Evolutionary conservation across 2,888 invertebrate species (phyloP).

Genomic region (Steinernema scapterisci): DNA sequence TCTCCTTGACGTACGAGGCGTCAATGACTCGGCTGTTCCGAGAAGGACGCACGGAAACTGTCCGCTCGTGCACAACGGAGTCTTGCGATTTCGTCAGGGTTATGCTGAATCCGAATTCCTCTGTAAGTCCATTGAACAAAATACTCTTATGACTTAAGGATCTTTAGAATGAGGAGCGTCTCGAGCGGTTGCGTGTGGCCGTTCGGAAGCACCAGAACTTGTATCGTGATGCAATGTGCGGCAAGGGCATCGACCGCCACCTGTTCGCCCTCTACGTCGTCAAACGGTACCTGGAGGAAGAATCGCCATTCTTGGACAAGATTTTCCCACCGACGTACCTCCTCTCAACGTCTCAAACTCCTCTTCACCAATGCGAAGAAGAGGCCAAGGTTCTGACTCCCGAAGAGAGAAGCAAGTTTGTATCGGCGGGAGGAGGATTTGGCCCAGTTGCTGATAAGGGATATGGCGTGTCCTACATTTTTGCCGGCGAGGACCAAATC

Average conservation of each 20-base stretch:
- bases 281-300: constrained; percentile 90
- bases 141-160: too few relatives aligned
- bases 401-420: constrained; percentile 46
- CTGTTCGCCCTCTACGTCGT: constrained; percentile 96
- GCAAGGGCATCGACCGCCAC: constrained; percentile 90
- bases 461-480: constrained; percentile 96
- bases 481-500: constrained; percentile 89
- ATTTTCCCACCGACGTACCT: constrained; percentile 97
- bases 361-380: constrained; percentile 80
- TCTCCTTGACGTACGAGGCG: constrained; percentile 94
- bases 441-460: constrained; percentile 91
- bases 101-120: constrained; percentile 74
- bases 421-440: constrained; percentile 75
- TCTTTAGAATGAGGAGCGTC: constrained; percentile 52
- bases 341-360: constrained; percentile 94
- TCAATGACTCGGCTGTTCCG: constrained; percentile 95
- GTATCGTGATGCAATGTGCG: constrained; percentile 96
- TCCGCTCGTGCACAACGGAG: constrained; percentile 84
- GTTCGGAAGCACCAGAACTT: constrained; percentile 78
- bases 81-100: constrained; percentile 87
- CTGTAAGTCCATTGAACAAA: background rate
- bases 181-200: constrained; percentile 66
- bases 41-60: constrained; percentile 96
- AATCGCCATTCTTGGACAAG: constrained; percentile 74
- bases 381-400: constrained; percentile 48